Base-by-base conservation (phyloP, 92 coral and sea anemone genomes). In the Blastomussa wellsi region DNA sequence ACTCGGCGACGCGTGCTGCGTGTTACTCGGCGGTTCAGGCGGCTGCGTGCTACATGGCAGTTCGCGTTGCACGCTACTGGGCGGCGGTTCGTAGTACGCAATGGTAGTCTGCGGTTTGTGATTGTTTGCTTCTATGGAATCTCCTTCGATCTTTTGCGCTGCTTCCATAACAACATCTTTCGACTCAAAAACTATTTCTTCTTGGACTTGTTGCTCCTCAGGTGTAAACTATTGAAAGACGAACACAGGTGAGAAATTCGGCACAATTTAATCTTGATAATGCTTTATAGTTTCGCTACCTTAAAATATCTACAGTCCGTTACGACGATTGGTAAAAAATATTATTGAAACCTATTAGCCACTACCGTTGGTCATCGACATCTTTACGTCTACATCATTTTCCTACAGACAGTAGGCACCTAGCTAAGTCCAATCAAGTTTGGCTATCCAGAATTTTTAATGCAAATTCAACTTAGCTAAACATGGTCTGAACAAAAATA, bases 81-180 rank as follows among this genome's bases (percentile, higher is more conserved):
- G 41, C 9, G 68, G 86, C 19, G 20, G 70, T n/a, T 81, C 77
- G 53, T 82, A 70, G 38, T 49, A 12, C 7, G 70, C 42, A n/a
- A 53, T 13, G 28, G 44, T 20, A 10, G 44, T 70, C 75, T 7
- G 44, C 13, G 75, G 26, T 38, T 36, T 20, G 71, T 72, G 71
- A 36, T 71, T 81, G 47, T 51, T n/a, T 33, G 37, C 86, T 28
- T 70, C 57, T 0, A 49, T 53, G 1, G 70, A 36, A 42, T 68
- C 65, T 35, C 31, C 64, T 51, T 70, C 78, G 14, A 52, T 72
- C 62, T 37, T 71, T 38, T 51, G 78, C 12, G 35, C 78, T 10
- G 69, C 38, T 70, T 72, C 86, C 16, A 82, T 59, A 35, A 20
- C 53, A 11, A 36, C 59, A 64, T 80, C 78, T 24, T 82, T 36